These are phyloP conservation scores for Trichomycterus rosablanca DNA, from an alignment of 2,113 vertebrate species.

Conservation along the genomic window DNA sequence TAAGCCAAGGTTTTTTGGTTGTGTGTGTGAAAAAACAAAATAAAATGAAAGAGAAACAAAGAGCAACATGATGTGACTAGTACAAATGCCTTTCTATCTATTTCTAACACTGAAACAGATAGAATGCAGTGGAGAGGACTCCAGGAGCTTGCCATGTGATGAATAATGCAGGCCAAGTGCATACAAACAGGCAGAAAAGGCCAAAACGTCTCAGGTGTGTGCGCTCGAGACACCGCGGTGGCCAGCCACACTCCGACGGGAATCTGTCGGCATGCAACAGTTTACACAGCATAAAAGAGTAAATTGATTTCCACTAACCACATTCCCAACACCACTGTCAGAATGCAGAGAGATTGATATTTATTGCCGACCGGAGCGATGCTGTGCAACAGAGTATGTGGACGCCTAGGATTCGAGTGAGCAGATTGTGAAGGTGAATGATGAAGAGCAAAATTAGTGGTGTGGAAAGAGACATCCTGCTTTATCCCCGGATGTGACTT, in stretches of 20 bases:
- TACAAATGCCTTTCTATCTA: not conserved
- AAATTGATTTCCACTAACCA: constrained; percentile 43
- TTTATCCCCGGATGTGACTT: constrained; percentile 13
- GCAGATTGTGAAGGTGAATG: not conserved
- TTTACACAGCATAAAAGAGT: constrained; percentile 49
- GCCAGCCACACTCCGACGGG: not conserved
- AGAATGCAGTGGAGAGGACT: constrained; percentile 11
- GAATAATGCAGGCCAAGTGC: constrained; percentile 41
- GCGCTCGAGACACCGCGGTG: not conserved
- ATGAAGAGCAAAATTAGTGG: not conserved
- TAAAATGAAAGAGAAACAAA: not conserved
- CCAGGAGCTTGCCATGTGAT: constrained; percentile 23
- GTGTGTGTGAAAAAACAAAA: too few relatives aligned
- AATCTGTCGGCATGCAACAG: constrained; percentile 21
- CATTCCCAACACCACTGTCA: constrained; percentile 25
- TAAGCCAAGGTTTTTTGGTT: not conserved
- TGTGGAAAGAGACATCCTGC: constrained; percentile 9
- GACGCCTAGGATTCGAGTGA: not conserved
- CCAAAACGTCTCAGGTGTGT: constrained; percentile 36
- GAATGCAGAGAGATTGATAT: constrained; percentile 26
- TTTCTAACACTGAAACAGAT: not conserved
- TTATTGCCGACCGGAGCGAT: constrained; percentile 28
- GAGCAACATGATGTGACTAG: constrained; percentile 7
- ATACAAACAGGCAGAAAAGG: constrained; percentile 13
- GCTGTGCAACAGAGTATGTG: constrained; percentile 11